These are phyloP conservation scores for Pampus argenteus DNA, from an alignment of 2,797 vertebrate genomes.

Conservation along the genomic window DNA sequence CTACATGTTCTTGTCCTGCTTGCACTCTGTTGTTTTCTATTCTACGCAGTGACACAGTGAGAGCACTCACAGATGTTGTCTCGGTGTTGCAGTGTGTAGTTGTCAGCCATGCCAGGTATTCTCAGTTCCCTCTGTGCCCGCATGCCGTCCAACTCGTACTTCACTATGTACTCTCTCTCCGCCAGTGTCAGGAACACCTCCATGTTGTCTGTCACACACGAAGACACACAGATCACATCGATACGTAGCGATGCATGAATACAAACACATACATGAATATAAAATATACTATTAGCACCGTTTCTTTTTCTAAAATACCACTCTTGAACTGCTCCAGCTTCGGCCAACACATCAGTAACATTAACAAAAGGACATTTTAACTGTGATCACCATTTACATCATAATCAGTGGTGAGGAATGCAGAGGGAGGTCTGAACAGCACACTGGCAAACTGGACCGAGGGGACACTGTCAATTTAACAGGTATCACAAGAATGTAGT, in stretches of 20 bases:
- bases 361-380: no score
- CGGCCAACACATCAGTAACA: no score
- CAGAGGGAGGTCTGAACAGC: no score
- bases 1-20: no score
- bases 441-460: no score
- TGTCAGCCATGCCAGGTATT: conserved; percentile 81
- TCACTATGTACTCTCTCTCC: conserved; percentile 85
- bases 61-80: conserved; percentile 84
- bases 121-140: conserved; percentile 78
- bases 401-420: no score
- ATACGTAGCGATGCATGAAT: background rate
- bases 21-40: background rate
- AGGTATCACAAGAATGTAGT: no score
- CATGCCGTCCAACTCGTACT: conserved; percentile 83
- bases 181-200: conserved; percentile 84
- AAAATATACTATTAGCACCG: background rate
- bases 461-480: no score
- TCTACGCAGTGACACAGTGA: background rate
- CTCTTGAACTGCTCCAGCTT: no score
- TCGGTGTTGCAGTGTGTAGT: conserved; percentile 68
- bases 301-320: background rate
- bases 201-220: conserved; percentile 79
- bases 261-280: background rate
- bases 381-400: no score
- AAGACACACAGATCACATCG: background rate